phyloP scores from a whole-genome alignment of 2,888 invertebrate species.

The Xanthia icteritia region DNA sequence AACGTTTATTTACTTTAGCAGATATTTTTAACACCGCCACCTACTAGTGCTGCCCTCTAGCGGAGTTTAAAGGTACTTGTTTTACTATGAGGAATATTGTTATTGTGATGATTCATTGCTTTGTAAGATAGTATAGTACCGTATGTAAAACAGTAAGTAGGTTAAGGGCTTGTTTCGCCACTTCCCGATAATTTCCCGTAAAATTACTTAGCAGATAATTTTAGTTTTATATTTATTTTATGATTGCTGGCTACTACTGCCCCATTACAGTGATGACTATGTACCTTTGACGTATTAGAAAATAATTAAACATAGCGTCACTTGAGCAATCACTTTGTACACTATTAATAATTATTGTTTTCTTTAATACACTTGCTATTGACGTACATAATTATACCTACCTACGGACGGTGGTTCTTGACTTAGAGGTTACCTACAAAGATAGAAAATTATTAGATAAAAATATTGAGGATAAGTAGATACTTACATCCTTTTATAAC shows the following conservation, averaged over 20 bases:
- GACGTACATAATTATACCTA: too few relatives aligned
- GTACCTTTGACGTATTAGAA: background rate
- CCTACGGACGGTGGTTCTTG: too few relatives aligned
- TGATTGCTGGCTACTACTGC: background rate
- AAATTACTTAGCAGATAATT: background rate
- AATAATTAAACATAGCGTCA: constrained; percentile 44
- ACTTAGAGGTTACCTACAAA: constrained; percentile 23
- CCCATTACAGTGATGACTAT: constrained; percentile 1
- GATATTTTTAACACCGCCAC: constrained; percentile 47
- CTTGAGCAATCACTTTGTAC: constrained; percentile 21
- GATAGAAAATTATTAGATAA: background rate
- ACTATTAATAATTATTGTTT: constrained; percentile 24
- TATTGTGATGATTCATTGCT: constrained; percentile 28
- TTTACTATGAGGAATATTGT: background rate
- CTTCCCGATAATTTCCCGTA: background rate
- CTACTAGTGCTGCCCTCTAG: constrained; percentile 50
- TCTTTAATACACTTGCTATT: constrained; percentile 34
- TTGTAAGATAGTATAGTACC: constrained; percentile 3
- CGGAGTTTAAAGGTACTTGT: background rate
- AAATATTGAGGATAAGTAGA: background rate
- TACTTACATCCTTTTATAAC: background rate
- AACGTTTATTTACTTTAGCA: constrained; percentile 39
- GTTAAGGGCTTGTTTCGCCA: constrained; percentile 11
- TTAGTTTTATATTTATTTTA: background rate
- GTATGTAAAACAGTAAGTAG: background rate